These are phyloP conservation scores for Epinephelus awoara DNA, from an alignment of 2,797 vertebrate species.

Conservation along the genomic window DNA sequence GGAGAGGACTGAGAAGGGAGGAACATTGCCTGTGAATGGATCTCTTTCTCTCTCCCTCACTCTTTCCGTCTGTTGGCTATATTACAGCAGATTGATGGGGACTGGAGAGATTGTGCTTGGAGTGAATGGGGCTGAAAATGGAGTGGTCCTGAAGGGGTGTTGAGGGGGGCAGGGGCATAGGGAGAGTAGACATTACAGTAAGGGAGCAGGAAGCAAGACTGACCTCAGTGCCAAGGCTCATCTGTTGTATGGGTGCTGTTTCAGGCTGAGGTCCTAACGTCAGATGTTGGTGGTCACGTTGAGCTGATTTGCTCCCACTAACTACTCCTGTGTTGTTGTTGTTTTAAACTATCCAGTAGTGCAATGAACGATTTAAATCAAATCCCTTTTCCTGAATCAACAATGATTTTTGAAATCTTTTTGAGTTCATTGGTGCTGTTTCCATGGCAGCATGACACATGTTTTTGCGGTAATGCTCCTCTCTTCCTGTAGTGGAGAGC, in stretches of 20 bases:
- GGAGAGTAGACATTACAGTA: conserved; percentile 37
- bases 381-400: conserved; percentile 53
- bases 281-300: conserved; percentile 37
- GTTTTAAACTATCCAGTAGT: not conserved
- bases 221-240: conserved; percentile 58
- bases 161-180: conserved; percentile 23
- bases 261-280: conserved; percentile 36
- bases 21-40: conserved; percentile 70
- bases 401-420: conserved; percentile 59
- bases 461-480: conserved; percentile 76
- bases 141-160: conserved; percentile 40
- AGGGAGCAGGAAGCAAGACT: conserved; percentile 49
- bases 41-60: conserved; percentile 45
- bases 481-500: conserved; percentile 66
- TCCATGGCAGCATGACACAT: conserved; percentile 82
- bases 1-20: conserved; percentile 51
- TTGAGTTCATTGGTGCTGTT: conserved; percentile 72
- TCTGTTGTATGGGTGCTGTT: conserved; percentile 42
- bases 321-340: conserved; percentile 5
- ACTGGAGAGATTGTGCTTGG: conserved; percentile 59
- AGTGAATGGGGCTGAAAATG: conserved; percentile 71
- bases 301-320: conserved; percentile 23
- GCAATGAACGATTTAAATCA: conserved; percentile 30
- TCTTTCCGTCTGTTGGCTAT: conserved; percentile 59
- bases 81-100: conserved; percentile 72